phyloP scores from a whole-genome alignment of 2,888 invertebrate genomes.

The Fragum whitleyi region DNA sequence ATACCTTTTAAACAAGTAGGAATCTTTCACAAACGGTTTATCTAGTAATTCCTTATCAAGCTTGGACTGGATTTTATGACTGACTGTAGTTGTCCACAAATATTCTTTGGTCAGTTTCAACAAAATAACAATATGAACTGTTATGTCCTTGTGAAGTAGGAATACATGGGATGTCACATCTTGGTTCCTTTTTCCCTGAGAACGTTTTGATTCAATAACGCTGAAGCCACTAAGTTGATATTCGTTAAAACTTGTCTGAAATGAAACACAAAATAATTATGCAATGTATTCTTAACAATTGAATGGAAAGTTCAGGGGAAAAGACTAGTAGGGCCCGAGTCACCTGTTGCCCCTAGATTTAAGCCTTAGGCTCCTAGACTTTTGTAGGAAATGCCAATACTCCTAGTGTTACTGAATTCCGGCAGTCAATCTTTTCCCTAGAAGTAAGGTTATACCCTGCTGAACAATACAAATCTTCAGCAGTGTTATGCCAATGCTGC shows the following conservation, averaged over 20 bases:
- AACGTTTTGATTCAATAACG: not conserved
- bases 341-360: too few species aligned
- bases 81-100: slow-evolving; percentile 2
- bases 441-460: too few species aligned
- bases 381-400: too few species aligned
- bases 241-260: not conserved
- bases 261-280: not conserved
- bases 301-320: too few species aligned
- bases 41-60: not conserved
- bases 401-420: too few species aligned
- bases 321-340: too few species aligned
- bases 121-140: slow-evolving; percentile 29
- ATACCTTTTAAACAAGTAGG: slow-evolving; percentile 27
- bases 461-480: too few species aligned
- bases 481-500: too few species aligned
- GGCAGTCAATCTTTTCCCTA: too few species aligned
- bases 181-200: not conserved
- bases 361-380: too few species aligned
- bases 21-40: slow-evolving; percentile 6
- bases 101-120: not conserved
- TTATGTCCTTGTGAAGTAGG: slow-evolving; percentile 16
- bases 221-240: not conserved
- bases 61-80: not conserved
- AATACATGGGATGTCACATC: slow-evolving; percentile 11
- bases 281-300: too few species aligned